Percentiles rank a stretch among this genome's conserved stretches.
Conservation (phyloP, 2,113 vertebrate species). For the Thinocorus orbignyianus region DNA sequence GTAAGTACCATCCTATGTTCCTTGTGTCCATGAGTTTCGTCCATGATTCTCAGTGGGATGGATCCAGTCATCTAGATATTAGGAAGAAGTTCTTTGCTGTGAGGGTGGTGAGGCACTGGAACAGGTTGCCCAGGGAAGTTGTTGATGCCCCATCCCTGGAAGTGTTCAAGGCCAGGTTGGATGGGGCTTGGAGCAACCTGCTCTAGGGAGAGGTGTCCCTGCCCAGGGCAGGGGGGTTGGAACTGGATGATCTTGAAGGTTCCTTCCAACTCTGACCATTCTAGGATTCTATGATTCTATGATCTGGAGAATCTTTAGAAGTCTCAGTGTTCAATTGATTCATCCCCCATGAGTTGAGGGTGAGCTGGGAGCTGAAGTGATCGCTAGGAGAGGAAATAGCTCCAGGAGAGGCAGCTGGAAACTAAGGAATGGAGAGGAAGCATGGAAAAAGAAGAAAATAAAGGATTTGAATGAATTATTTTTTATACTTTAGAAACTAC, state of each 20-base stretch:
- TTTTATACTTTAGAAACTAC: background rate
- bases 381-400: background rate
- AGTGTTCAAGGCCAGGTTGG: too few species aligned
- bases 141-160: too few species aligned
- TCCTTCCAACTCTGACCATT: too few species aligned
- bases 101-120: too few species aligned
- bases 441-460: background rate
- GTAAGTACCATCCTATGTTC: conserved; percentile 78
- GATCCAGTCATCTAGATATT: background rate
- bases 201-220: too few species aligned
- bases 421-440: background rate
- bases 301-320: background rate
- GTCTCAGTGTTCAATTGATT: background rate
- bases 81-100: too few species aligned
- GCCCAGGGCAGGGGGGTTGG: too few species aligned
- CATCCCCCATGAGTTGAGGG: background rate
- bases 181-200: too few species aligned
- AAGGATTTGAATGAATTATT: background rate
- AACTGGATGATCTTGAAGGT: too few species aligned
- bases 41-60: background rate
- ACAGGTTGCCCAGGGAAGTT: too few species aligned
- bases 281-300: too few species aligned
- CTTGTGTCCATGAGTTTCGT: background rate
- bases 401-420: background rate
- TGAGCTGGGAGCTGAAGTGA: background rate